Evolutionary conservation across 2,113 vertebrate genomes (phyloP).

Genomic region (Phrynosoma platyrhinos): DNA sequence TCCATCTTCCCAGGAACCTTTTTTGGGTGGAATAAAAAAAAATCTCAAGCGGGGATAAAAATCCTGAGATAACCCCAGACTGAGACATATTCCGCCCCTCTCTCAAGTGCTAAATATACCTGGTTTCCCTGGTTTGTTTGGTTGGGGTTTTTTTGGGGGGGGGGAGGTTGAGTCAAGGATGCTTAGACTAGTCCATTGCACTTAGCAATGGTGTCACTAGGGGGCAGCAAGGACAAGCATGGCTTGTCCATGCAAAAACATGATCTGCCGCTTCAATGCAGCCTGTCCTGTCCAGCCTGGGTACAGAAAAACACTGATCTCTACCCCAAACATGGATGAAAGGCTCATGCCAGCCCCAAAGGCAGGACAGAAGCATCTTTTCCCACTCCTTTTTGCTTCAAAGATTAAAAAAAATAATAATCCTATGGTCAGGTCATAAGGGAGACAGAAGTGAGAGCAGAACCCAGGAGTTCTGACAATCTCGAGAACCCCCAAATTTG

Average conservation of each 20-base stretch:
- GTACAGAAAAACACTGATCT: accelerated
- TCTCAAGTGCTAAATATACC: neutral
- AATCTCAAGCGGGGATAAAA: neutral
- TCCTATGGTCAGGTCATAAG: neutral
- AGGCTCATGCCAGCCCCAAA: neutral
- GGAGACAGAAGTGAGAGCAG: neutral
- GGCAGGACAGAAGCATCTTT: neutral
- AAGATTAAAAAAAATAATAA: neutral
- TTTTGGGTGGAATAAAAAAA: neutral
- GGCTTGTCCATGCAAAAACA: neutral
- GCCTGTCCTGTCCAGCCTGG: neutral
- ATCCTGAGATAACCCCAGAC: too few relatives aligned
- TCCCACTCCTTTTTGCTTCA: neutral
- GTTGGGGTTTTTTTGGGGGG: accelerated
- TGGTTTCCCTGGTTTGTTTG: too few relatives aligned
- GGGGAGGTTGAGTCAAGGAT: neutral
- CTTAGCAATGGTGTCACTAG: neutral
- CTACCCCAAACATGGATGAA: neutral
- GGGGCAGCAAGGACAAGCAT: neutral
- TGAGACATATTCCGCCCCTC: accelerated
- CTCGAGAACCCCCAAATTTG: neutral
- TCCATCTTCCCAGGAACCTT: neutral
- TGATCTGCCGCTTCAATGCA: neutral
- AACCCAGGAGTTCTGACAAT: neutral
- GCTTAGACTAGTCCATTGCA: conserved; percentile 8